Base-by-base conservation (phyloP, 2,113 vertebrate genomes). In the Limanda limanda region DNA sequence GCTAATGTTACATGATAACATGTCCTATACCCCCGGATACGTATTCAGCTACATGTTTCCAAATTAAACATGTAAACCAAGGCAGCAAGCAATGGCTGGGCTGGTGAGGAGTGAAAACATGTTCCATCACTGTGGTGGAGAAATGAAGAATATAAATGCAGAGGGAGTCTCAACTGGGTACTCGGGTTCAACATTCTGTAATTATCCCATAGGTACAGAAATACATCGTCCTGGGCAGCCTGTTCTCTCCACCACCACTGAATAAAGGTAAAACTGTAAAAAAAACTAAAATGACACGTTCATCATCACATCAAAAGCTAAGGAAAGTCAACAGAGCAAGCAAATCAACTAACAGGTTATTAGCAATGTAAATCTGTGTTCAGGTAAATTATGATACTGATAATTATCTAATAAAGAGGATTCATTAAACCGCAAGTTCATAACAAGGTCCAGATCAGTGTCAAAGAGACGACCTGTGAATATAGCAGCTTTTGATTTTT, bases 1-100 rank as follows among this genome's bases (percentile, higher is more conserved):
- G 76, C 86, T 85, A 76, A 65, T 68, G 73, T 70, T 88, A 89
- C 85, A 81, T 65, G 70, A 84, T 62, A 88, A 83, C 81, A 77
- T 78, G 85, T 68, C 86, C 83, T 75, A 86, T 86, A 78, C 37
- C 63, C 42, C 6, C 73, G 35, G 52, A 82, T 73, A 71, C 31
- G 52, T 76, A 81, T 69, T 77, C 78, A 79, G 71, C 75, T 57
- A 47, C 55, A 25, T 52, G 60, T 71, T 86, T 72, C 71, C 68
- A 65, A 69, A 73, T 69, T 58, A 71, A 71, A 87, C 37, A 23
- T 5, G 61, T 54, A 59, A 71, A 74, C 24, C 25, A 17, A 27
- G 68, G 58, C 47, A 51, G 57, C 21, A 55, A 52, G 64, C 77
- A 56, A 58, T 37, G 52, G 57, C 21, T 17, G 20, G n/a, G 3